A percentile compares a stretch with the other conserved stretches of the same genome.
These are phyloP conservation scores for Torymus aiolomorphi DNA, from an alignment of 2,888 invertebrate species.

Conservation along the genomic window DNA sequence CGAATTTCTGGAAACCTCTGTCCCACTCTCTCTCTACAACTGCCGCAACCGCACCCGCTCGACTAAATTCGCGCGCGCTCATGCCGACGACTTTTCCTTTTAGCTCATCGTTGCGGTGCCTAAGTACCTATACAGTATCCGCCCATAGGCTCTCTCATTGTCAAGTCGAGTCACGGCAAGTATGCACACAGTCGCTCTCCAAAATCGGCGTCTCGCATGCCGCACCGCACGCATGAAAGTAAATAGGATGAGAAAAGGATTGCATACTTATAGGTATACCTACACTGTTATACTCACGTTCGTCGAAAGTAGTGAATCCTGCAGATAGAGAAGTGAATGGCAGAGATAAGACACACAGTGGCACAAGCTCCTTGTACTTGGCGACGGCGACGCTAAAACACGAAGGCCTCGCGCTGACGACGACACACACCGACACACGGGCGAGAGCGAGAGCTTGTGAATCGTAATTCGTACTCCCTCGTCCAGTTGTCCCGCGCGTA, in stretches of 20 bases:
- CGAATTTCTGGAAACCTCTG: constrained; percentile 33
- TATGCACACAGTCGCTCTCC: constrained; percentile 20
- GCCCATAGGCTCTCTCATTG: constrained; percentile 8
- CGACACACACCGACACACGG: neutral
- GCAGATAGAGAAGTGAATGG: too few species aligned
- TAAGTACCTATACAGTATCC: too few species aligned
- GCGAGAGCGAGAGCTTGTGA: neutral
- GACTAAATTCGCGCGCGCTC: too few species aligned
- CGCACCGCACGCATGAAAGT: neutral
- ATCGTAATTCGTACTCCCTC: too few species aligned
- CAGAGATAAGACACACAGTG: too few species aligned
- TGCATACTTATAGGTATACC: neutral
- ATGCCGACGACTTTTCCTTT: too few species aligned
- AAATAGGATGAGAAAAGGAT: too few species aligned
- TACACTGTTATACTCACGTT: neutral
- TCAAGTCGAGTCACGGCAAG: constrained; percentile 40
- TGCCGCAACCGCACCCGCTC: too few species aligned
- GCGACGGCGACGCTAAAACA: neutral
- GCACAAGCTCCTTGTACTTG: too few species aligned
- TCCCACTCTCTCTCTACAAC: neutral
- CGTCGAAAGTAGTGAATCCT: neutral
- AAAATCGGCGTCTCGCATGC: constrained; percentile 18
- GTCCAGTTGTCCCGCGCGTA: too few species aligned
- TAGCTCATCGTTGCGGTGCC: too few species aligned
- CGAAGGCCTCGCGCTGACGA: too few species aligned